Base-by-base conservation (phyloP, 2,888 invertebrate genomes). In the Caprella mutica region DNA sequence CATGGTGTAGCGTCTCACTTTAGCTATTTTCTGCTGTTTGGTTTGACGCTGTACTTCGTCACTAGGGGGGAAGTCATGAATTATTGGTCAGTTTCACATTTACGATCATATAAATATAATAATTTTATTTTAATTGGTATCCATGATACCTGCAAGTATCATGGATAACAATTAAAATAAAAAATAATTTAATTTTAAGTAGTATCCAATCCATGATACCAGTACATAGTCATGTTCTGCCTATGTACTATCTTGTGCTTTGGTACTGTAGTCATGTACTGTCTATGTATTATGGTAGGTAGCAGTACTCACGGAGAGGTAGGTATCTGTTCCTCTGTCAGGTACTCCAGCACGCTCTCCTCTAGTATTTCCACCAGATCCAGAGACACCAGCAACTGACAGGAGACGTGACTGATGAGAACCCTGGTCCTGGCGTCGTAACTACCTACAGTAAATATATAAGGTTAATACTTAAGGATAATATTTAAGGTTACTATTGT, bases 401-500 rank as follows among this genome's bases (percentile, higher is more conserved):
- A 75, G 19, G 78, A 72, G 27, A 81, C 69, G 66, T 78, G 76
- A 59, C 77, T 74, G 42, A 81, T 74, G 43, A 82, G 70, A 26
- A 80, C 79, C 61, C 82, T 72, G 70, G 78, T 76, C 43, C 82
- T 71, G 38, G 80, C 77, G 71, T 82, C 82, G 71, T 82, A 82
- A 66, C 74, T 74, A 42, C 81, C 82, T 81, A 67, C 26, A 70
- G 68, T n/a, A n/a, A n/a, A n/a, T n/a, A n/a, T n/a, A n/a, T n/a
- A n/a, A n/a, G n/a, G n/a, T n/a, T n/a, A n/a, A n/a, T n/a, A 38
- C 38, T 17, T 17, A 38, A 17, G 38, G 38, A 38, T 19, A 38
- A 38, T 38, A 3, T 2, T 17, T 17, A 38, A 2, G 19, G 3
- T 38, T 19, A 38, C 19, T 17, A 38, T 17, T 38, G 19, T 4